phyloP scores from a whole-genome alignment of 2,888 invertebrate genomes.

The Leuctra nigra region DNA sequence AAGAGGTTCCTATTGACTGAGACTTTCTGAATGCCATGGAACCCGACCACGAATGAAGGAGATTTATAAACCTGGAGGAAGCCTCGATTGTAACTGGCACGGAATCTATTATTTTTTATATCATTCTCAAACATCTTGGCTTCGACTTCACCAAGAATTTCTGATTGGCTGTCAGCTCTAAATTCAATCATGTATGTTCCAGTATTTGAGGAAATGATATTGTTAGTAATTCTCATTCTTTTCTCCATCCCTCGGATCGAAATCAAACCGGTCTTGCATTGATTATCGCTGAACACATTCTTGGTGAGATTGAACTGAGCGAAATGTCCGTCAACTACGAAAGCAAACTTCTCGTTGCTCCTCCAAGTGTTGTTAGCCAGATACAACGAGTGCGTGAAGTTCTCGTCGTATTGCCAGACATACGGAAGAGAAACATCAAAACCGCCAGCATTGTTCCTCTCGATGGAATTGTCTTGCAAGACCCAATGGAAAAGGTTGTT shows the following conservation, averaged over 20 bases:
- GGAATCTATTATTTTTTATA: constrained; percentile 60
- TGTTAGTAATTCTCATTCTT: constrained; percentile 74
- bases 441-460: constrained; percentile 79
- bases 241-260: constrained; percentile 94
- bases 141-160: constrained; percentile 77
- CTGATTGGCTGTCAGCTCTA: constrained; percentile 84
- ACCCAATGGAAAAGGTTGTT: constrained; percentile 97
- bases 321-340: constrained; percentile 89
- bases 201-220: constrained; percentile 70
- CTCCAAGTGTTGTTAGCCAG: constrained; percentile 84
- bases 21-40: constrained; percentile 92
- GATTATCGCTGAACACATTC: constrained; percentile 78
- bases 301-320: constrained; percentile 73
- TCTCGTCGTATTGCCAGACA: constrained; percentile 92
- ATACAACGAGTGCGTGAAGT: constrained; percentile 84
- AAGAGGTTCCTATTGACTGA: constrained; percentile 85
- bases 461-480: constrained; percentile 77
- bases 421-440: constrained; percentile 86
- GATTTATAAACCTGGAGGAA: constrained; percentile 32
- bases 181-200: constrained; percentile 83
- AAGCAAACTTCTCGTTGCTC: constrained; percentile 75
- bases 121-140: constrained; percentile 75
- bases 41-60: constrained; percentile 80
- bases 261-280: constrained; percentile 72
- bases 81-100: constrained; percentile 31